Base-by-base conservation (phyloP, 2,113 vertebrate genomes). In the Zosterops japonicus region DNA sequence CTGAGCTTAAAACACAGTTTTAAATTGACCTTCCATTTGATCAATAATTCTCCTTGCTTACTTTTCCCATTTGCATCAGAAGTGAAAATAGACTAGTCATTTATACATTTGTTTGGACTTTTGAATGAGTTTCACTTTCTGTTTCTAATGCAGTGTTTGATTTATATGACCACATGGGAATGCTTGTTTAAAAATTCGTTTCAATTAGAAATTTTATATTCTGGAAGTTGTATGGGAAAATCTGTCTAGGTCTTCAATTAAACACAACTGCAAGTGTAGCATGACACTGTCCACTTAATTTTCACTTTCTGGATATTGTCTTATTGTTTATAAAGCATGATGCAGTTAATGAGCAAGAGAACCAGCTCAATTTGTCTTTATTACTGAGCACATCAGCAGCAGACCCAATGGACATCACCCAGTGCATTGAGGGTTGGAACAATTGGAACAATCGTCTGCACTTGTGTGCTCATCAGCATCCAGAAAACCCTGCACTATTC, bases 361-460 rank as follows among this genome's bases (percentile, higher is more conserved):
- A 91, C 31, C 60, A 67, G 71, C 81, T 92, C 81, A 92, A 91
- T 97, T 97, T 95, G 57, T 96, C 94, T 95, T 96, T 92, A 83
- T 96, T 96, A 93, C 53, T 41, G 64, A 86, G 68, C 65, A 70
- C 83, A 92, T 96, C 91, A 95, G 23, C 71, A 91, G 50, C 8
- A 28, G 31, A 90, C 80, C 69, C 88, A 71, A 13, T 44, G 81
- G 91, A 87, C 71, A 88, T 79, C 60, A 76, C 12, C 36, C 85
- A 93, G 65, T 12, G 52, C 60, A 27, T 7, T 75, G 31, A 12
- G 49, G 21, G 6, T 6, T 14, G 27, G 41, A 89, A 72, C 27
- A 83, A 42, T 65, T 14, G 27, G 41, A 89, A 72, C 27, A 83
- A 42, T 65, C 3, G 1, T 56, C 67, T 94, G 36, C 5, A 20